Base-by-base conservation (phyloP, 2,797 vertebrate genomes). In the Alexandromys oeconomus region DNA sequence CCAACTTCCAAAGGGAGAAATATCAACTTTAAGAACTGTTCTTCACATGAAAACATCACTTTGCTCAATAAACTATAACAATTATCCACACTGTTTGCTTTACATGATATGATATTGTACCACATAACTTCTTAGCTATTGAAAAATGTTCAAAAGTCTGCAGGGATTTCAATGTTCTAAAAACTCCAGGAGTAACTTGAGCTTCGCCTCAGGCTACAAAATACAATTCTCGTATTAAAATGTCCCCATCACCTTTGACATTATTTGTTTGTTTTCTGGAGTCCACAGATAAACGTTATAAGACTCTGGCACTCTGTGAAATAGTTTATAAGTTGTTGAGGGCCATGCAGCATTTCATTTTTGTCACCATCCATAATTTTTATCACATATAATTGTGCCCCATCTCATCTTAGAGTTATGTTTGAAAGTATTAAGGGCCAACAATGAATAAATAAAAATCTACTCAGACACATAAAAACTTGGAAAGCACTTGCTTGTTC, bases 11-110 rank as follows among this genome's bases (percentile, higher is more conserved):
- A 89, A 76, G 43, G 43, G 61, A 25, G 14, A 31, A 31, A 67
- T 46, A 82, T 71, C 21, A 71, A 92, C 46, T 5, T 82, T 65
- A 79, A 92, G 81, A 94, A 73, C 9, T 80, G 13, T 74, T 63
- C 67, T 67, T 93, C 40, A 63, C 34, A 81, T 54, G 57, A 71
- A 81, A 57, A 82, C 6, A 81, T 43, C 57, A 46, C 48, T 91
- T 69, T 89, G 73, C 21, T 95, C 81, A 95, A 93, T 79, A 96
- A 95, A 95, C 59, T 89, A 10, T 34, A 34, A 10, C 23, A 34
- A 14, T 79, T 31, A 86, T 27, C 4, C 90, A 37, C 23, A 54
- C 3, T 25, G 67, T 21, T 67, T 67, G 74, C 17, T 29, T 81
- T 89, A 80, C 57, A 71, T 19, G 87, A 65, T 65, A 69, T 0